Percentiles rank a stretch among this genome's conserved stretches.
Conservation (phyloP, 2,113 vertebrate genomes). For the Rhabdornis inornatus region DNA sequence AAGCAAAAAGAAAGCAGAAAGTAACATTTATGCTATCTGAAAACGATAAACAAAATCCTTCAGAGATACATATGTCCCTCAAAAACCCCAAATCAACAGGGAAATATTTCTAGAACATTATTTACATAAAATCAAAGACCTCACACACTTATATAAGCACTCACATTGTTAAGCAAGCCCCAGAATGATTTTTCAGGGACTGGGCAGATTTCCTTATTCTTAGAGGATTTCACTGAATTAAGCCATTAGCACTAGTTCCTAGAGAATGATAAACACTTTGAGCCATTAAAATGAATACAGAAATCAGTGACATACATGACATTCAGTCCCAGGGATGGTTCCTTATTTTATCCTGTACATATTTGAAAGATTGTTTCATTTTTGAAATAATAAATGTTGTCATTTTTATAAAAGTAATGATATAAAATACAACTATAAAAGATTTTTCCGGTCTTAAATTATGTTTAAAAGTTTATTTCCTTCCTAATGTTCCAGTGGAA, state of each 20-base stretch:
- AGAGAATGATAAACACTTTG: background rate
- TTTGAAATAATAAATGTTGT: background rate
- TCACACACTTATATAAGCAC: background rate
- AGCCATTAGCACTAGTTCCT: background rate
- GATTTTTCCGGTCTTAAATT: conserved; percentile 42
- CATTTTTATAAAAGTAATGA: background rate
- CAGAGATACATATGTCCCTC: background rate
- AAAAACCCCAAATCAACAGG: background rate
- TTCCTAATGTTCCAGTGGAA: conserved; percentile 57
- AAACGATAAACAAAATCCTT: background rate
- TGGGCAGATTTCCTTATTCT: background rate
- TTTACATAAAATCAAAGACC: background rate
- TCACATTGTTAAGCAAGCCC: background rate
- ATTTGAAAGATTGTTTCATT: background rate
- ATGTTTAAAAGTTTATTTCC: conserved; percentile 59
- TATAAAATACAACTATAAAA: conserved; percentile 29
- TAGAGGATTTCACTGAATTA: background rate
- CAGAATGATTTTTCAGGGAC: background rate
- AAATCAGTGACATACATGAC: background rate
- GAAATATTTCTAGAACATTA: background rate
- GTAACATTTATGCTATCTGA: background rate
- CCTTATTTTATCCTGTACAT: background rate
- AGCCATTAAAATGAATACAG: background rate
- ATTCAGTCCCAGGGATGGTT: background rate
- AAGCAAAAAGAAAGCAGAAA: background rate